Conservation (phyloP, 2,888 invertebrate genomes). For the Cryptocheilus praepositus region DNA sequence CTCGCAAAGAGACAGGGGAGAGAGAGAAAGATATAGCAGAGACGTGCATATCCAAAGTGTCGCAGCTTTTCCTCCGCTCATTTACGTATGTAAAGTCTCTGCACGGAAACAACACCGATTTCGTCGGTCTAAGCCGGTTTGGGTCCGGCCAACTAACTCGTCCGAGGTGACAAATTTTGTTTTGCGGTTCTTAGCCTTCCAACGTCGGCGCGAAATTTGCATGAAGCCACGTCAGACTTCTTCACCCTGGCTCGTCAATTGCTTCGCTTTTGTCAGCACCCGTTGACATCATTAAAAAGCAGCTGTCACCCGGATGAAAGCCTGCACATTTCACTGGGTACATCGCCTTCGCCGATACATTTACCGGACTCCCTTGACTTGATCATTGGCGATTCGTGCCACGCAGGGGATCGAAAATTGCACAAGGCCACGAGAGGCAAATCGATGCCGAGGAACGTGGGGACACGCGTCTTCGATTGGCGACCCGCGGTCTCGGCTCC, state of each 20-base stretch:
- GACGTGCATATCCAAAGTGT: too few species aligned
- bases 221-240: slow-evolving; percentile 49
- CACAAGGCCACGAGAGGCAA: neutral
- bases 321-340: too few species aligned
- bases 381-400: neutral
- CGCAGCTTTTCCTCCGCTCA: too few species aligned
- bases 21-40: too few species aligned
- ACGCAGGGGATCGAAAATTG: neutral
- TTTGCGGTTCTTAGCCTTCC: slow-evolving; percentile 22
- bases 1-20: too few species aligned
- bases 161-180: slow-evolving; percentile 58
- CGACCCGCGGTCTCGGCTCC: slow-evolving; percentile 18
- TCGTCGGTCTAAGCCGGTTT: slow-evolving; percentile 53
- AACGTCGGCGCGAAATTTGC: slow-evolving; percentile 50
- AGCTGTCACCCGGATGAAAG: slow-evolving; percentile 13
- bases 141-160: slow-evolving; percentile 43
- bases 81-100: neutral
- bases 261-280: slow-evolving; percentile 34
- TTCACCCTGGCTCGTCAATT: slow-evolving; percentile 30
- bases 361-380: too few species aligned
- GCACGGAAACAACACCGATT: slow-evolving; percentile 35
- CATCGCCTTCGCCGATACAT: too few species aligned
- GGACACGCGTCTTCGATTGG: neutral
- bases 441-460: neutral
- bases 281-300: slow-evolving; percentile 17